Conservation (phyloP, 2,113 vertebrate genomes). For the Camelus dromedarius region DNA sequence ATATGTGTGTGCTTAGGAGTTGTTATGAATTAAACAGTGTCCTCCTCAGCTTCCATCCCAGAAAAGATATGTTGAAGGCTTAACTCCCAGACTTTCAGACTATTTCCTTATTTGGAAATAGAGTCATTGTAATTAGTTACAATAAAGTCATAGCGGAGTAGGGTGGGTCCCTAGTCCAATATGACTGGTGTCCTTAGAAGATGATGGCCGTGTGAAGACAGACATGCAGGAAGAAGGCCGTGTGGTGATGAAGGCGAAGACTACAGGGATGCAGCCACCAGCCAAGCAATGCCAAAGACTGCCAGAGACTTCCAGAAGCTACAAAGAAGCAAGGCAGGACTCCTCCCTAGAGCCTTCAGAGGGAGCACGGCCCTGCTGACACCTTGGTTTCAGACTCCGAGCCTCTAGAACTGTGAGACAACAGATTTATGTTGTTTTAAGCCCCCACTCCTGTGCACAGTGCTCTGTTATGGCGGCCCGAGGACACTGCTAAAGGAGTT, state of each 20-base stretch:
- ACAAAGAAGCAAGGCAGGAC: neutral
- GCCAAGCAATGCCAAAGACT: neutral
- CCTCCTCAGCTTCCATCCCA: fast-evolving
- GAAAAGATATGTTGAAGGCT: neutral
- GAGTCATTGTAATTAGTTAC: neutral
- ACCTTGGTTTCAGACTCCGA: neutral
- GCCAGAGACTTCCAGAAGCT: neutral
- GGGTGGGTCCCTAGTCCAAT: neutral
- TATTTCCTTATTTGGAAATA: neutral
- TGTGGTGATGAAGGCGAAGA: neutral
- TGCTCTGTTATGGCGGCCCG: neutral
- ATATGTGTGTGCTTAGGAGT: neutral
- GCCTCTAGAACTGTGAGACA: neutral
- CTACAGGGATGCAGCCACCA: neutral
- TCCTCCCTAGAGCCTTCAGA: neutral
- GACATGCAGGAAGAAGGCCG: neutral
- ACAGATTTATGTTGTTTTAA: neutral
- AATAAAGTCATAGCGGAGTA: neutral
- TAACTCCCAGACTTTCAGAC: neutral
- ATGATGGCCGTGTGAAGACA: neutral
- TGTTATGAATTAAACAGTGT: neutral
- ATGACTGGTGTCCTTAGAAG: neutral
- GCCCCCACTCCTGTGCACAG: fast-evolving
- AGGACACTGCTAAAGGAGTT: too few species aligned
- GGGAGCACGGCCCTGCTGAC: neutral